phyloP scores from a whole-genome alignment of 2,113 vertebrate genomes.

The Callaeas wilsoni region DNA sequence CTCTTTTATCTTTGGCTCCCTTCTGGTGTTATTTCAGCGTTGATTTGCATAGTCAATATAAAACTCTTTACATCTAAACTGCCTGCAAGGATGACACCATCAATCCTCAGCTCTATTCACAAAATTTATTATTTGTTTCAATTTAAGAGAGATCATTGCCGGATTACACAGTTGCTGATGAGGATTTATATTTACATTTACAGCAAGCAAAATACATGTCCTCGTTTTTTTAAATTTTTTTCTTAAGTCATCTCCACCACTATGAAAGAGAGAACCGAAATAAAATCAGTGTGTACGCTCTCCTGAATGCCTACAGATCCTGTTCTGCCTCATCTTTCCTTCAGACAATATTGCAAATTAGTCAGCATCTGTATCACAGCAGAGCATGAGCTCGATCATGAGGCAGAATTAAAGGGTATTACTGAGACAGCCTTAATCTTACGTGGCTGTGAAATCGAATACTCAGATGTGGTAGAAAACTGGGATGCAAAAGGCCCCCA shows the following conservation, averaged over 20 bases:
- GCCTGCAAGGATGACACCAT: slow-evolving; percentile 50
- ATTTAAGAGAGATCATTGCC: slow-evolving; percentile 1
- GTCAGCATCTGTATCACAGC: slow-evolving; percentile 16
- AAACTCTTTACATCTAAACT: slow-evolving; percentile 21
- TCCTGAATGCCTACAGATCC: neutral
- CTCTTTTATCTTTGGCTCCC: slow-evolving; percentile 33
- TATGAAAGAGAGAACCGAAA: neutral
- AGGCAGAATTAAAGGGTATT: slow-evolving; percentile 22
- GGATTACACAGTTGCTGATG: slow-evolving; percentile 40
- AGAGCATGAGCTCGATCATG: neutral
- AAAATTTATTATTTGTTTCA: slow-evolving; percentile 42
- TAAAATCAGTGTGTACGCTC: neutral
- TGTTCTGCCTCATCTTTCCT: neutral
- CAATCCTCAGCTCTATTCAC: slow-evolving; percentile 28
- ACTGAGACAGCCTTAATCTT: neutral
- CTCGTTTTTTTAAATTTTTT: neutral
- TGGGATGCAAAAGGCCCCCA: neutral
- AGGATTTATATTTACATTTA: slow-evolving; percentile 54
- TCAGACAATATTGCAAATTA: slow-evolving; percentile 43
- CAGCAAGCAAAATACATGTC: slow-evolving; percentile 14
- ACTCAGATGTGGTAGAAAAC: neutral
- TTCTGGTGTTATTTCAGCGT: slow-evolving; percentile 27
- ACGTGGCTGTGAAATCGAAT: neutral
- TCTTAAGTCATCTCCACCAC: neutral
- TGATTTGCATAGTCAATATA: slow-evolving; percentile 35